Percentiles rank a stretch among this genome's conserved stretches.
Conservation (phyloP, 2,888 invertebrate species). For the Drosophila colorata region DNA sequence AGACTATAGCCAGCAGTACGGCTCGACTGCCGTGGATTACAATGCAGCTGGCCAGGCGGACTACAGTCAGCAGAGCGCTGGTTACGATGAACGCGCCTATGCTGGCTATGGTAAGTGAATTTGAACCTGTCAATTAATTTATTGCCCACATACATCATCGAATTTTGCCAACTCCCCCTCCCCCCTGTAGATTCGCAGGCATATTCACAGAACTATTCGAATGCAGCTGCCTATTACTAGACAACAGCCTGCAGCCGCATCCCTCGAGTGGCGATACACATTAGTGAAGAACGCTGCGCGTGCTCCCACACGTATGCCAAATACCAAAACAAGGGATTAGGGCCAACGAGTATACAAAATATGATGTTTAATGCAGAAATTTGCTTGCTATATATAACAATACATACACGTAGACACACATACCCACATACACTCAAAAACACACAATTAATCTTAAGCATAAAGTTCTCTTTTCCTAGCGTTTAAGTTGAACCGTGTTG, state of each 20-base stretch:
- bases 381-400: slow-evolving; percentile 62
- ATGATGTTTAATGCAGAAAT: slow-evolving; percentile 60
- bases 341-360: slow-evolving; percentile 49
- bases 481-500: slow-evolving; percentile 63
- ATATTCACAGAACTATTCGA: slow-evolving; percentile 85
- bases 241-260: slow-evolving; percentile 40
- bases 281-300: slow-evolving; percentile 74
- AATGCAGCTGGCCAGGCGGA: slow-evolving; percentile 84
- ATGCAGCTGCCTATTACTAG: slow-evolving; percentile 85
- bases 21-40: slow-evolving; percentile 84
- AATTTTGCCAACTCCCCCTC: slow-evolving; percentile 18
- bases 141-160: slow-evolving; percentile 18
- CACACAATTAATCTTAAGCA: slow-evolving; percentile 64
- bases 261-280: slow-evolving; percentile 59
- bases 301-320: slow-evolving; percentile 63
- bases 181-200: slow-evolving; percentile 82
- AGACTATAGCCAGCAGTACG: slow-evolving; percentile 85
- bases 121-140: slow-evolving; percentile 1
- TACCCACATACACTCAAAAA: slow-evolving; percentile 42
- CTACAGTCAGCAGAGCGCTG: slow-evolving; percentile 81
- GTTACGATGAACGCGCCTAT: slow-evolving; percentile 84
- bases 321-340: slow-evolving; percentile 67
- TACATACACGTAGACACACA: slow-evolving; percentile 45
- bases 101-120: slow-evolving; percentile 84
- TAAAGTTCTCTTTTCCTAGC: slow-evolving; percentile 70